Base-by-base conservation (phyloP, 2,797 vertebrate species). In the Hybognathus amarus region DNA sequence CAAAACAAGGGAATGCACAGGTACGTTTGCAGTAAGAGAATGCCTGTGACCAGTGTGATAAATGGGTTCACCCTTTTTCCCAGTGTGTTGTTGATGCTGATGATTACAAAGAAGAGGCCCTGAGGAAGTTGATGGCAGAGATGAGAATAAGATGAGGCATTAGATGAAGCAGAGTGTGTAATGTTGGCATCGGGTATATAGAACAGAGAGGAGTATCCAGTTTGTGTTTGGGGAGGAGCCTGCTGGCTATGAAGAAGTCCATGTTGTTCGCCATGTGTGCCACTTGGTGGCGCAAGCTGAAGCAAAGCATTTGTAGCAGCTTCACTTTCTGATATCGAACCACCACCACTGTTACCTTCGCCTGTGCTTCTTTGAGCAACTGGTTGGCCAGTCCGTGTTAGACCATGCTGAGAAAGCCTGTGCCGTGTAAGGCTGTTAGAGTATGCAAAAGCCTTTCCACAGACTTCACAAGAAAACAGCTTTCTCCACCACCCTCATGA, bases 391-490 rank as follows among this genome's bases (percentile, higher is more conserved):
- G 88, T 59, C 36, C 95, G 94, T 78, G 94, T 92, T 81, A 96
- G 92, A 18, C 95, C 95, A 75, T 96, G 95, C 93, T 98, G 97
- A 2, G 95, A 95, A 74, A 96, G 95, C 87, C 95, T 95, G 88
- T 98, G 97, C 83, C 97, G 96, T 80, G 96, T 97, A 85, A 98
- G 95, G 88, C 97, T 97, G 20, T 98, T 97, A 13, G 97, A 95
- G 89, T 97, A 97, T 79, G 96, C 93, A 81, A 98, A 98, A 0
- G 96, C 96, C 90, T 98, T 97, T 0, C 97, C 97, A 12, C 97
- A 98, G 22, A 97, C 95, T 4, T 96, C 95, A 13, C 97, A 98
- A 83, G 96, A 95, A 91, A 96, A 97, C 0, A 97, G 95, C 88
- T 97, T 96, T 97, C 96, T 75, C 96, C 94, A 45, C 97, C 96